phyloP scores from a whole-genome alignment of 2,113 vertebrate genomes.

The Xiphophorus hellerii region DNA sequence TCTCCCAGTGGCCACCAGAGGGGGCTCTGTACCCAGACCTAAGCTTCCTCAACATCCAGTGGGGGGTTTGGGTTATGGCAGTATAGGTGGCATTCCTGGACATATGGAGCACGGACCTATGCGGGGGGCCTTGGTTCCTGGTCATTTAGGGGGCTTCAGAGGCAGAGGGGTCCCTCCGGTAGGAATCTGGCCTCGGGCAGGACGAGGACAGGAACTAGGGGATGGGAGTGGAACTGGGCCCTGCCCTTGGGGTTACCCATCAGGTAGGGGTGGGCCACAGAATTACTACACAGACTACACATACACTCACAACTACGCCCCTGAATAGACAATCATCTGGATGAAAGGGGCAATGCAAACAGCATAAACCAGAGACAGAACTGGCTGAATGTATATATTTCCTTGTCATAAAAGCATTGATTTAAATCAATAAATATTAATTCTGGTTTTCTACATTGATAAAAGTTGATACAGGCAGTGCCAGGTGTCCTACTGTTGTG shows the following conservation, averaged over 20 bases:
- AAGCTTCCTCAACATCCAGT: conserved; percentile 61
- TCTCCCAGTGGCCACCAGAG: conserved; percentile 59
- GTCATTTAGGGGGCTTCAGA: conserved; percentile 69
- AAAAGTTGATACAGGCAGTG: conserved; percentile 75
- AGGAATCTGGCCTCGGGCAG: conserved; percentile 73
- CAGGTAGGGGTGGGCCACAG: conserved; percentile 67
- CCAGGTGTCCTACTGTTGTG: conserved; percentile 74
- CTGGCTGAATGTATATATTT: conserved; percentile 83
- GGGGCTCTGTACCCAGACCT: conserved; percentile 63
- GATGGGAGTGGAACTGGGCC: conserved; percentile 61
- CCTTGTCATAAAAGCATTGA: conserved; percentile 74
- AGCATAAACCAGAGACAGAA: conserved; percentile 69
- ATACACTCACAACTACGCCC: conserved; percentile 75
- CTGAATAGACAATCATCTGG: conserved; percentile 75
- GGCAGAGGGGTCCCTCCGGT: conserved; percentile 70
- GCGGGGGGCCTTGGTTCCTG: conserved; percentile 62
- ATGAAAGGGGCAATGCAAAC: conserved; percentile 41
- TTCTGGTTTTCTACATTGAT: conserved; percentile 79
- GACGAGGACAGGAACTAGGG: conserved; percentile 70
- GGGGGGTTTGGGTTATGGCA: conserved; percentile 58
- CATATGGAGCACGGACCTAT: conserved; percentile 68
- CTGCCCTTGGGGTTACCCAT: conserved; percentile 76
- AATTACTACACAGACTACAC: conserved; percentile 79
- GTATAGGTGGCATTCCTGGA: conserved; percentile 62
- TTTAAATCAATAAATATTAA: conserved; percentile 58